Conservation (phyloP, 1,140 invertebrate genomes). For the Hylaeus anthracinus region DNA sequence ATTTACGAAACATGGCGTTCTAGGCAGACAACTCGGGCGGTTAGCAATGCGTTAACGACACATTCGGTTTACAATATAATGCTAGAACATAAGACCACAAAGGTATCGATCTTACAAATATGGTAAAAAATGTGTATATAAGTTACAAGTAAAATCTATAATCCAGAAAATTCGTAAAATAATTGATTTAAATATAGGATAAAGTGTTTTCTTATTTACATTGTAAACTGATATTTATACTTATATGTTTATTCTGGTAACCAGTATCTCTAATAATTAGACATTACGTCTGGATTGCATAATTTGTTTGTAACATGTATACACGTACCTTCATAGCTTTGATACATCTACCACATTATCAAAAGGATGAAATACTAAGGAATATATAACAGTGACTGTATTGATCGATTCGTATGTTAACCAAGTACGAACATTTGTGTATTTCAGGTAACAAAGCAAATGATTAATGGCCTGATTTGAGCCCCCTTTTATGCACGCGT, state of each 20-base stretch:
- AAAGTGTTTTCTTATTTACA: conserved; percentile 40
- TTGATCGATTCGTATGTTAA: not conserved
- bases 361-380: conserved; percentile 13
- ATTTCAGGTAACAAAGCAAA: not conserved
- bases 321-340: conserved; percentile 14
- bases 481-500: not conserved
- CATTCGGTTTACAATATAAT: not conserved
- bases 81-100: not conserved
- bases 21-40: not conserved
- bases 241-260: conserved; percentile 20
- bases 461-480: not conserved
- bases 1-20: too few relatives aligned
- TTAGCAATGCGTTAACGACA: not conserved
- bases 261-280: conserved; percentile 9
- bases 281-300: conserved; percentile 20
- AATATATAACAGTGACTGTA: conserved; percentile 8
- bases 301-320: conserved; percentile 41
- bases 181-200: conserved; percentile 9
- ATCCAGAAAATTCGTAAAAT: conserved; percentile 19
- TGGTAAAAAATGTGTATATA: conserved; percentile 30
- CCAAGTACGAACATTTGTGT: not conserved
- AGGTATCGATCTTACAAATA: not conserved
- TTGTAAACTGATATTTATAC: conserved; percentile 8
- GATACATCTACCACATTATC: conserved; percentile 22
- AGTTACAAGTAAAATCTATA: conserved; percentile 27